Percentiles rank a stretch among this genome's conserved stretches.
Conservation (phyloP, 2,888 invertebrate species). For the Eremobia ochroleuca region DNA sequence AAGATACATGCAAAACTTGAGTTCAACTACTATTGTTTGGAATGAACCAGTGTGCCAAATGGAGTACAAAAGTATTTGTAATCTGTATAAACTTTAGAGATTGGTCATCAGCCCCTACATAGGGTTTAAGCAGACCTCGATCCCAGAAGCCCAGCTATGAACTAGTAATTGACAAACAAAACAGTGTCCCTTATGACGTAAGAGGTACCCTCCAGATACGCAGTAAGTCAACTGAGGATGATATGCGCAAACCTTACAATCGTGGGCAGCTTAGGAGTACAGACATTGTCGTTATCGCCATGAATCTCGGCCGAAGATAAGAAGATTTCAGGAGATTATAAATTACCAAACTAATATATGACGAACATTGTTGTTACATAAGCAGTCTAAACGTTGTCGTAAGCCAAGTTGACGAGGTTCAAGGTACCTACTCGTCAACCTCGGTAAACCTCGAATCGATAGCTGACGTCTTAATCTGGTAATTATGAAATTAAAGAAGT, state of each 20-base stretch:
- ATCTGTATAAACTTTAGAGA: neutral
- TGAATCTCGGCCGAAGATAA: neutral
- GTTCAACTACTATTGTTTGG: neutral
- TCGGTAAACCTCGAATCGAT: slow-evolving; percentile 30
- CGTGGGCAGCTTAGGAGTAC: neutral
- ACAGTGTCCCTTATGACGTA: neutral
- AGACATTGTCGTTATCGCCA: slow-evolving; percentile 5
- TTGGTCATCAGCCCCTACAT: neutral
- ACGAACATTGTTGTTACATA: neutral
- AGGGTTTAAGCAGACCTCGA: neutral
- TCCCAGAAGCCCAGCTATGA: neutral
- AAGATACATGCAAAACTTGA: neutral
- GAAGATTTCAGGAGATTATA: slow-evolving; percentile 15
- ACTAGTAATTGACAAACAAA: neutral
- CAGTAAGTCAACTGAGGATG: slow-evolving; percentile 1
- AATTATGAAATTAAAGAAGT: neutral
- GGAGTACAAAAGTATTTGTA: neutral
- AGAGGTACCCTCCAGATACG: slow-evolving; percentile 1
- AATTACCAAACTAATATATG: slow-evolving; percentile 12
- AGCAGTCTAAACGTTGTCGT: slow-evolving; percentile 12
- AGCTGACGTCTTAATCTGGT: slow-evolving; percentile 3
- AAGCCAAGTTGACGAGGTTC: slow-evolving; percentile 2
- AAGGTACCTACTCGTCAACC: neutral
- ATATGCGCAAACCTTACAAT: neutral
- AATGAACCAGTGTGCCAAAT: neutral